Evolutionary conservation across 2,113 vertebrate genomes (phyloP).

Genomic region (Catharus minimus): DNA sequence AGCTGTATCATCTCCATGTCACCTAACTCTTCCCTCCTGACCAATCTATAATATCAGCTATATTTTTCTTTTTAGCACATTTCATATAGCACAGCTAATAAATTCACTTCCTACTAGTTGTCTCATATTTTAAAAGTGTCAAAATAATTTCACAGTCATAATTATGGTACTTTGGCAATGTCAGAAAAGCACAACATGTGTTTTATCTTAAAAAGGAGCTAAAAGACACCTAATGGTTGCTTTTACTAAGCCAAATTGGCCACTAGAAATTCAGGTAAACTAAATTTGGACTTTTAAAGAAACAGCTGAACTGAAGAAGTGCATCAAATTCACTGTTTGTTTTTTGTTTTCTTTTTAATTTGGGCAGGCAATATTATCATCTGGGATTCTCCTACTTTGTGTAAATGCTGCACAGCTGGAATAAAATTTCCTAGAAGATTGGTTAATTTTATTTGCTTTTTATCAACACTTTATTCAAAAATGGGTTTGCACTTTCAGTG

Average conservation of each 20-base stretch:
- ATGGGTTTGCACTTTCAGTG: neutral
- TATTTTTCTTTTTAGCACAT: neutral
- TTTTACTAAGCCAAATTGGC: neutral
- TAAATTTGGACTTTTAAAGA: neutral
- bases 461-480: neutral
- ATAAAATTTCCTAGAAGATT: neutral
- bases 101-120: neutral
- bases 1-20: neutral
- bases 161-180: slow-evolving; percentile 23
- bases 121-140: slow-evolving; percentile 41
- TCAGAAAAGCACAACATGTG: neutral
- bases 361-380: neutral
- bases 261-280: neutral
- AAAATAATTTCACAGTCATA: slow-evolving; percentile 46
- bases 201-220: slow-evolving; percentile 13
- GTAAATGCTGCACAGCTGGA: neutral
- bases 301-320: neutral
- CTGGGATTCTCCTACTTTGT: neutral
- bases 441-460: neutral
- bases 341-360: neutral
- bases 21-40: neutral
- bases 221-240: neutral
- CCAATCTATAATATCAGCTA: neutral
- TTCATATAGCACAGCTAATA: neutral
- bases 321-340: neutral